Percentiles rank a stretch among this genome's conserved stretches.
Evolutionary conservation across 2,888 invertebrate genomes (phyloP).

Genomic region (Apotomis turbidana): DNA sequence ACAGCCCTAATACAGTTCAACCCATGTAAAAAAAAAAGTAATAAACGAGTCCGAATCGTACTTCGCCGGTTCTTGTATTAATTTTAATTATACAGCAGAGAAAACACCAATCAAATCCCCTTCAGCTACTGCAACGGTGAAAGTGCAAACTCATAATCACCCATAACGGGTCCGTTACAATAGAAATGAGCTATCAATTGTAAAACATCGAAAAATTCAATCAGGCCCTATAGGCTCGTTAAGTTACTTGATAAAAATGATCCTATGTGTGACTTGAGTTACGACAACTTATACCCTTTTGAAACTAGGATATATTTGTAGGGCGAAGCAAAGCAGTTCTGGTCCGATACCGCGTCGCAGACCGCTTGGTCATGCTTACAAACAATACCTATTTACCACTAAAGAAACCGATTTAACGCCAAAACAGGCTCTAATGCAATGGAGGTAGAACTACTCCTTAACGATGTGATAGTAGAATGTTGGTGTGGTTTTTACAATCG

Average conservation of each 20-base stretch:
- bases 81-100: neutral
- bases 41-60: no score
- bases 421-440: slow-evolving; percentile 6
- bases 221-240: slow-evolving; percentile 34
- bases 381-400: slow-evolving; percentile 11
- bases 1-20: no score
- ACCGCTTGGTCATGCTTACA: slow-evolving; percentile 40
- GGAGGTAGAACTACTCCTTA: neutral
- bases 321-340: slow-evolving; percentile 38
- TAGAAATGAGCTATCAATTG: slow-evolving; percentile 34
- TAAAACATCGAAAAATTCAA: slow-evolving; percentile 33
- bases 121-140: slow-evolving; percentile 1
- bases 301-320: slow-evolving; percentile 24
- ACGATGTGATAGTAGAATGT: neutral
- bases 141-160: slow-evolving; percentile 26
- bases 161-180: slow-evolving; percentile 25
- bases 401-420: neutral
- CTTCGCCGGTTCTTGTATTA: no score
- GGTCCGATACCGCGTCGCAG: slow-evolving; percentile 28
- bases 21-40: no score
- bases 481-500: slow-evolving; percentile 31
- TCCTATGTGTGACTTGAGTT: neutral
- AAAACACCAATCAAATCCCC: neutral
- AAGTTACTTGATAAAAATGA: neutral
- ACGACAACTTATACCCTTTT: neutral